phyloP scores from a whole-genome alignment of 92 coral and sea anemone species.

The Metridium senile region DNA sequence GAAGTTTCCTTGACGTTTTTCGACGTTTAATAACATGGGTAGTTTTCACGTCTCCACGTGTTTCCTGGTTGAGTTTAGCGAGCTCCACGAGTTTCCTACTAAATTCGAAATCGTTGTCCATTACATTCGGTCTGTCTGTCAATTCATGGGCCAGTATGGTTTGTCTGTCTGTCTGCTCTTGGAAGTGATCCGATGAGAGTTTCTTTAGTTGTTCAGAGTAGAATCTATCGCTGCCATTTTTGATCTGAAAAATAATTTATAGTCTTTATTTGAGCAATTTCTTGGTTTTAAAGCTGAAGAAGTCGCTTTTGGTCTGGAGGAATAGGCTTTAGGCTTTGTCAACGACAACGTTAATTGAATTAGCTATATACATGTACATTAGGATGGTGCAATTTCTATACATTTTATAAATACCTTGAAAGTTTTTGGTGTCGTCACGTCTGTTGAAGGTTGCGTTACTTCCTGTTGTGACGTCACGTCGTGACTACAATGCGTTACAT shows the following conservation, averaged over 20 bases:
- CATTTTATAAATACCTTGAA: neutral
- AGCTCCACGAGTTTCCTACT: slow-evolving; percentile 16
- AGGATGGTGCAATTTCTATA: neutral
- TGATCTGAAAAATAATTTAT: neutral
- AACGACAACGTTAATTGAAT: too few relatives aligned
- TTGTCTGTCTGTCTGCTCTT: neutral
- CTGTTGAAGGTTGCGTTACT: neutral
- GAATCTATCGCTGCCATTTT: neutral
- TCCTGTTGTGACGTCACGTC: neutral
- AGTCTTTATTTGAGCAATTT: neutral
- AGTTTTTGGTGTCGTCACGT: neutral
- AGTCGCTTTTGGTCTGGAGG: too few relatives aligned
- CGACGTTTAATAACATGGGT: neutral
- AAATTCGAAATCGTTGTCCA: slow-evolving; percentile 5
- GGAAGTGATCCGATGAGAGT: neutral
- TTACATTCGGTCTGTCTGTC: neutral
- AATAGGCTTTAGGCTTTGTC: too few relatives aligned
- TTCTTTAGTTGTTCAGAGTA: neutral
- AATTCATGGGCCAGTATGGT: neutral
- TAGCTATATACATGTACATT: too few relatives aligned
- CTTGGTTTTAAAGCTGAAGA: too few relatives aligned
- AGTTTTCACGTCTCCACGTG: neutral
- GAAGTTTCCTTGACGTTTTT: neutral
- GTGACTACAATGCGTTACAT: slow-evolving; percentile 15
- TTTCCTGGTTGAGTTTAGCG: neutral